A percentile compares a stretch with the other conserved stretches of the same genome.
phyloP scores from a whole-genome alignment of 2,888 invertebrate species.

The Idaea straminata region DNA sequence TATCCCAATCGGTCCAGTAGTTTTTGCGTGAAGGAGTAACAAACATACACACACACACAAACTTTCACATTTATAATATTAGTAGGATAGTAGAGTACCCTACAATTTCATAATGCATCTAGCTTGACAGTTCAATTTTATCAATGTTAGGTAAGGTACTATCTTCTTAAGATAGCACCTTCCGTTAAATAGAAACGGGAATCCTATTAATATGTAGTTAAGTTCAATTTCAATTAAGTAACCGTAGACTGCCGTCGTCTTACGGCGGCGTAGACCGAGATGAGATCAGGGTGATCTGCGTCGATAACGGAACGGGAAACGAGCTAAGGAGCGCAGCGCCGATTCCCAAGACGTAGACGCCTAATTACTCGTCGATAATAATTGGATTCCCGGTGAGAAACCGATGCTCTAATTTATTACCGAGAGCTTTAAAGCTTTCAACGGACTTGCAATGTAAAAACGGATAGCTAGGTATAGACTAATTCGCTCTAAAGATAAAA shows the following conservation, averaged over 20 bases:
- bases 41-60: no score
- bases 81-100: no score
- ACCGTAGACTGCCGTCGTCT: not conserved
- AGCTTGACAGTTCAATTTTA: no score
- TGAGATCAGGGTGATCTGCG: conserved; percentile 28
- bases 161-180: no score
- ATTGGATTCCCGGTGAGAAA: conserved; percentile 41
- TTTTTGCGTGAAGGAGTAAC: no score
- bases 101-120: no score
- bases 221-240: not conserved
- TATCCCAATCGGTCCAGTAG: no score
- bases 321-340: conserved; percentile 22
- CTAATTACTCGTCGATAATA: conserved; percentile 46
- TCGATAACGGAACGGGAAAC: conserved; percentile 29
- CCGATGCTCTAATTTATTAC: conserved; percentile 34
- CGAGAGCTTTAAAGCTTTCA: conserved; percentile 11
- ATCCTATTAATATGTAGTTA: not conserved
- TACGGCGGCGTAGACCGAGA: not conserved
- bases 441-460: conserved; percentile 7
- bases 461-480: conserved; percentile 3
- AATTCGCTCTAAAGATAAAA: no score
- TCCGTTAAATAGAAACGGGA: not conserved
- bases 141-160: no score
- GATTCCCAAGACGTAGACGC: conserved; percentile 36
- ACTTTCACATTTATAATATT: no score